Percentiles rank a stretch among this genome's conserved stretches.
Evolutionary conservation across 2,113 vertebrate genomes (phyloP).

Genomic region (Narcine bancroftii): DNA sequence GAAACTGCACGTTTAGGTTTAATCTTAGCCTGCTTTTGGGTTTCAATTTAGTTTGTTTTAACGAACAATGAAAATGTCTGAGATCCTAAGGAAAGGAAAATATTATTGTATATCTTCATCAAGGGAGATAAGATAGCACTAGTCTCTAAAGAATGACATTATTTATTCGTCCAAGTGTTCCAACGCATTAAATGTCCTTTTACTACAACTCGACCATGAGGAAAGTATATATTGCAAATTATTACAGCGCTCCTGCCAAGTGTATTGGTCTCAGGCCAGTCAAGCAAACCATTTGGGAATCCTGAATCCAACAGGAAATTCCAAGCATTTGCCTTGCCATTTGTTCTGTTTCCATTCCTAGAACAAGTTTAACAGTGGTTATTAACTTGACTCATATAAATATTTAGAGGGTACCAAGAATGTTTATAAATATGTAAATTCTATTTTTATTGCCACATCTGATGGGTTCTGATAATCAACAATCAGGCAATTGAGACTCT

Average conservation of each 20-base stretch:
- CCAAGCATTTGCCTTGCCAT: slow-evolving; percentile 32
- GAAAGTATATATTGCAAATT: slow-evolving; percentile 18
- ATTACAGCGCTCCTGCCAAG: slow-evolving; percentile 20
- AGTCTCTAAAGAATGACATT: slow-evolving; percentile 10
- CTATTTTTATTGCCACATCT: neutral
- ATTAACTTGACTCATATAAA: neutral
- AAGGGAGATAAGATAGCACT: neutral
- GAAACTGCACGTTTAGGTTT: neutral
- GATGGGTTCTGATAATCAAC: slow-evolving; percentile 3
- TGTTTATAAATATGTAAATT: slow-evolving; percentile 16
- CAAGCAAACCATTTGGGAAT: slow-evolving; percentile 16
- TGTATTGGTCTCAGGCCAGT: neutral
- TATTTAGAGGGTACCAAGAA: slow-evolving; percentile 19
- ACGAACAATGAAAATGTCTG: neutral
- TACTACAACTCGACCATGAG: slow-evolving; percentile 28
- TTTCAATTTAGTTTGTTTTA: neutral
- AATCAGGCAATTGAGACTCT: neutral
- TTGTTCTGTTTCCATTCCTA: slow-evolving; percentile 27
- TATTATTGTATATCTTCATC: neutral
- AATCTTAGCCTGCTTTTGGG: neutral
- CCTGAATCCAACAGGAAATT: slow-evolving; percentile 36
- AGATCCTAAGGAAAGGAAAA: slow-evolving; percentile 3
- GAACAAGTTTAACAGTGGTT: slow-evolving; percentile 23
- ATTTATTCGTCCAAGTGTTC: slow-evolving; percentile 30
- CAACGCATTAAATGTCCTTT: slow-evolving; percentile 28